Evolutionary conservation across 2,888 invertebrate species (phyloP), one percentile per base, ranked within the genome.

Genomic region (Ormyrus labotus): DNA sequence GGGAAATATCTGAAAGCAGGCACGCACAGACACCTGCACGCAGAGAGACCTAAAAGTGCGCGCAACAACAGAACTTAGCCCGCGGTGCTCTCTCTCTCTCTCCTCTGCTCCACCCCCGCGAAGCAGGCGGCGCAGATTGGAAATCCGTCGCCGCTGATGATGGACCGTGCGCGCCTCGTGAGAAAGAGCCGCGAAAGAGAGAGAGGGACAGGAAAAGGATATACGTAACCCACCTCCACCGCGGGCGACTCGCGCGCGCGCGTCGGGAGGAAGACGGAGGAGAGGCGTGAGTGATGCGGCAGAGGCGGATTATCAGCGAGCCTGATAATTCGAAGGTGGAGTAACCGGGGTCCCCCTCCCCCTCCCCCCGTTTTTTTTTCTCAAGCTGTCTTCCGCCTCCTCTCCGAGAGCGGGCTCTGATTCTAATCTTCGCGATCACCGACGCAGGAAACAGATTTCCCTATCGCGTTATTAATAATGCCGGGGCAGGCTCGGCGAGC

Each of bases 121-220:
- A 19, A 19, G 55, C 34, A 71, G 47, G 48, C 61, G 11, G 51
- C 74, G 81, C 78, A 84, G 85, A 85, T 85, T 85, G 85, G 85
- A 85, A 85, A 85, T 83, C 81, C 81, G 84, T 85, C 84, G 84
- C 72, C 61, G 74, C n/a, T 61, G 75, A 83, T 85, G 85, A 85
- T 85, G 84, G 83, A 84, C 84, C 84, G 85, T 81, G 81, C 79
- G 80, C 13, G 13, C 61, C 58, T 55, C 72, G 74, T 80, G 75
- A 75, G 77, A 71, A 55, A 55, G 83, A 61, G 67, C 70, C 58
- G 47, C 48, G 70, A 63, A 53, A 68, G 53, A 64, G 63, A 13
- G 19, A 19, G 19, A 19, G 19, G 19, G 19, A 19, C 19, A 19
- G 19, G 61, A 58, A 51, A 45, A 13, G 53, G 67, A 55, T 34